Conservation (phyloP, 2,113 vertebrate genomes). For the Oreamnos americanus region DNA sequence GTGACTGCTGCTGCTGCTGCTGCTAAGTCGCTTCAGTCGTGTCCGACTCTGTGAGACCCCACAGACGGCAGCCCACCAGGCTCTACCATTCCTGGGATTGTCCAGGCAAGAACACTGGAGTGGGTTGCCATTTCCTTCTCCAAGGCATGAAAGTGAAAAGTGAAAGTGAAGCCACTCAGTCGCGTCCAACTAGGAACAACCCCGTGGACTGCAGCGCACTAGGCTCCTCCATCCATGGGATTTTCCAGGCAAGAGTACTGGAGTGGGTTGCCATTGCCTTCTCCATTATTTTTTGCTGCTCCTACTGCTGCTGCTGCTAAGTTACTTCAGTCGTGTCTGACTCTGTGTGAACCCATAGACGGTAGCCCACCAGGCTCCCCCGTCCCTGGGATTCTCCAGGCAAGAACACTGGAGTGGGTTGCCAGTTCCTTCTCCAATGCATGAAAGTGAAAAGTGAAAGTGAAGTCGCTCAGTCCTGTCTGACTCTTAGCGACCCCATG, state of each 20-base stretch:
- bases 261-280: background rate
- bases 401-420: background rate
- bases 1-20: background rate
- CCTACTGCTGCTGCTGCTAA: background rate
- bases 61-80: background rate
- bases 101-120: background rate
- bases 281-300: background rate
- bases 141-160: background rate
- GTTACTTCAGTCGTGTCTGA: accelerated
- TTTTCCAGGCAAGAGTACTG: background rate
- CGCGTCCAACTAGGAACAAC: accelerated
- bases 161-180: background rate
- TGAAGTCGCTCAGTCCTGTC: background rate
- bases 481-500: accelerated
- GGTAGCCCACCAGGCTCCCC: accelerated
- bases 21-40: background rate
- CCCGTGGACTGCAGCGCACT: background rate
- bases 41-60: background rate
- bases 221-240: background rate
- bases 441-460: background rate
- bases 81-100: background rate
- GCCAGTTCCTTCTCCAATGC: background rate
- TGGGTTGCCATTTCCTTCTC: background rate
- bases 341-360: background rate
- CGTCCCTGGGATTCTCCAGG: accelerated